phyloP scores from a whole-genome alignment of 2,113 vertebrate genomes.

The Argyrosomus japonicus region DNA sequence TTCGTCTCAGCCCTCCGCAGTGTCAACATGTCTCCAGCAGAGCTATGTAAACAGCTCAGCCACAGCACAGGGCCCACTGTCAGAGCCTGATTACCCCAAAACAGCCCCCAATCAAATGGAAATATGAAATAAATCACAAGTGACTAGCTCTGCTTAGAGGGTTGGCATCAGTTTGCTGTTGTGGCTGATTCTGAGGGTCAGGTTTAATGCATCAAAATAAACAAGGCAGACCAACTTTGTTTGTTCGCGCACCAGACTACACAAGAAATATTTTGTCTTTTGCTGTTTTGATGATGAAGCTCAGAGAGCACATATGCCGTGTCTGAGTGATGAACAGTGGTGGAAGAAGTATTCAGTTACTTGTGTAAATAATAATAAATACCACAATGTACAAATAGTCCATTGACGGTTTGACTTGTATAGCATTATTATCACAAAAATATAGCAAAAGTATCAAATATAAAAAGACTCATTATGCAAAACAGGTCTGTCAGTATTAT shows the following conservation, averaged over 20 bases:
- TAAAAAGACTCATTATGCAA: not conserved
- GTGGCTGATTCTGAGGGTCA: constrained; percentile 71
- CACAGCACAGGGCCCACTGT: constrained; percentile 78
- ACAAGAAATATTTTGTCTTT: constrained; percentile 49
- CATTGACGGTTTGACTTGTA: not conserved
- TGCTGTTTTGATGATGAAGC: constrained; percentile 43
- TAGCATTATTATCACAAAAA: not conserved
- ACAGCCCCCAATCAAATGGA: constrained; percentile 77
- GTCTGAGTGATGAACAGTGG: constrained; percentile 1
- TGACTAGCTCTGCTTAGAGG: constrained; percentile 67
- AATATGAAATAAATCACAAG: constrained; percentile 84
- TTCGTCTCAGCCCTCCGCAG: constrained; percentile 56
- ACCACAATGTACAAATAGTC: not conserved
- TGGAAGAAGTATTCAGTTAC: not conserved
- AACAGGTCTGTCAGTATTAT: not conserved
- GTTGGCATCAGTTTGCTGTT: constrained; percentile 62
- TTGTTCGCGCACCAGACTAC: constrained; percentile 65
- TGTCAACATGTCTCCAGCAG: constrained; percentile 77
- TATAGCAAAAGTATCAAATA: not conserved
- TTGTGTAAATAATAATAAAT: not conserved
- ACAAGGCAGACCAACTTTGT: constrained; percentile 65
- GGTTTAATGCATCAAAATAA: constrained; percentile 77
- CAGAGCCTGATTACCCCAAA: constrained; percentile 78
- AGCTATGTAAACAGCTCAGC: constrained; percentile 80
- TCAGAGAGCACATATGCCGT: constrained; percentile 9